phyloP scores from a whole-genome alignment of 2,113 vertebrate genomes.

The Crotophaga sulcirostris region DNA sequence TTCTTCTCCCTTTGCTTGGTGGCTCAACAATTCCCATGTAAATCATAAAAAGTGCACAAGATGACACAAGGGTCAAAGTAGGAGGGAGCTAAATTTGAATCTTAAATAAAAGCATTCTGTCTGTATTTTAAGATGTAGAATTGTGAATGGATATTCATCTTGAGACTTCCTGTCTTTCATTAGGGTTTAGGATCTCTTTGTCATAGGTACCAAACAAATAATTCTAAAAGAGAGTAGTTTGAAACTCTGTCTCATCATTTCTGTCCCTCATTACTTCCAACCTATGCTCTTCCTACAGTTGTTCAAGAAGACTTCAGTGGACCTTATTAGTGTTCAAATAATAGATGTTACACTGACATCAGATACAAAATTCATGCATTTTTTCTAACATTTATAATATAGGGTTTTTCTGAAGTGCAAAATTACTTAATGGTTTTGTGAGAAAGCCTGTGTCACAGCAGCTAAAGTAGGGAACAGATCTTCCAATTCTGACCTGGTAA shows the following conservation, averaged over 20 bases:
- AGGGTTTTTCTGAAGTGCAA: slow-evolving; percentile 1
- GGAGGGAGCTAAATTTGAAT: slow-evolving; percentile 32
- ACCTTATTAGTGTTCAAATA: neutral
- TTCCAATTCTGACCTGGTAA: neutral
- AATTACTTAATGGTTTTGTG: neutral
- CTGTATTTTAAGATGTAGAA: neutral
- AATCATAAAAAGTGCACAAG: neutral
- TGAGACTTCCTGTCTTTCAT: neutral
- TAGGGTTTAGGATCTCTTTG: neutral
- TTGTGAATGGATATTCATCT: slow-evolving; percentile 10
- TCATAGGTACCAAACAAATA: neutral
- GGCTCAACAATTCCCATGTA: neutral
- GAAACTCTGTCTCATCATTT: neutral
- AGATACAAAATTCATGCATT: neutral
- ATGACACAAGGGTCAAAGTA: neutral
- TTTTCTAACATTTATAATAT: neutral
- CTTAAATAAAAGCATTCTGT: neutral
- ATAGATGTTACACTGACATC: neutral
- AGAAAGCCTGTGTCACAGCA: neutral
- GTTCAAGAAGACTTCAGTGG: neutral
- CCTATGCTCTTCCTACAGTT: neutral
- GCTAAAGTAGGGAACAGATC: neutral
- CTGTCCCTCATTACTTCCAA: neutral
- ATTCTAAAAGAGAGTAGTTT: neutral
- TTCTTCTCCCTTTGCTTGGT: neutral